Base-by-base conservation (phyloP, 2,113 vertebrate species). In the Lophotis ruficrista region DNA sequence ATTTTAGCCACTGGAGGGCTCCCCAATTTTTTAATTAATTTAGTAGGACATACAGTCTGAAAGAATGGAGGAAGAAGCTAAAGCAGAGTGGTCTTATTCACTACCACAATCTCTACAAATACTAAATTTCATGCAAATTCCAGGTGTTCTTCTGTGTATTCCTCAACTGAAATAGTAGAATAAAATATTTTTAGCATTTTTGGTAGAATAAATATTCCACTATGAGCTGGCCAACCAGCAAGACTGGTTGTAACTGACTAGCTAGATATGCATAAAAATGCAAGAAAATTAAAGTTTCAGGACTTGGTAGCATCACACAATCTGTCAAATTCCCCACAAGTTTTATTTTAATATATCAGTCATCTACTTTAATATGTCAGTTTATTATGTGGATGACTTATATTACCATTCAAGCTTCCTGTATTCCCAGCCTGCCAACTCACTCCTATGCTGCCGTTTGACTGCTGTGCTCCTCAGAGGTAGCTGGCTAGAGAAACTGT, bases 1-100 rank as follows among this genome's bases (percentile, higher is more conserved):
- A 73, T 87, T 90, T 92, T 83, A 86, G 43, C 92, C 94, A 95
- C 96, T 96, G 94, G 94, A 91, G 94, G 94, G 94, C 93, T 95
- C 95, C 35, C 83, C 38, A 41, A 87, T 93, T 97, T 92, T 95
- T 92, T 30, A 77, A 92, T 70, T 93, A 83, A 71, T 94, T 95
- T 62, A 60, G 12, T 77, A 53, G 51, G 60, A 86, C 48, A n/a
- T 54, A 22, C 1, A 70, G 9, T 58, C n/a, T 53, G 30, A 92
- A 93, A 83, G 30, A 80, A 45, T 76, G 50, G 25, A 86, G 48
- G 38, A 88, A 76, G 30, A 28, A 81, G 5, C 27, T 38, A 77
- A 70, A 83, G 12, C 33, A 81, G 18, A 18, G 11, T 71, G 53
- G 69, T 88, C 48, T 30, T 31, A 51, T 33, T 66, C 53, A 35